These are phyloP conservation scores for Pogoniulus pusillus DNA, from an alignment of 2,797 vertebrate genomes.

Conservation along the genomic window DNA sequence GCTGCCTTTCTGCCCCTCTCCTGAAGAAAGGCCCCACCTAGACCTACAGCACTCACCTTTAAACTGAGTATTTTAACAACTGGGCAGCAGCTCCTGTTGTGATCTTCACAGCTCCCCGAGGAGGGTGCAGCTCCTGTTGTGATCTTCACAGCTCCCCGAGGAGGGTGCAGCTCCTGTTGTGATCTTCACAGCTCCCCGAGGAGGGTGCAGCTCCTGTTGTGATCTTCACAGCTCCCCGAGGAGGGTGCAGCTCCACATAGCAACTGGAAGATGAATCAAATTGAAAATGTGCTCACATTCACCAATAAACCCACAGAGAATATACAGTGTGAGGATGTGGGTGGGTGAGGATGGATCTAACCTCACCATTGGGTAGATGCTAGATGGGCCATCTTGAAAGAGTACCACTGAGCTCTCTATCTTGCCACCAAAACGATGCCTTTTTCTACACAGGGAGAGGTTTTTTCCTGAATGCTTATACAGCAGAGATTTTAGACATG, in stretches of 20 bases:
- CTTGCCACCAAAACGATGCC: not conserved
- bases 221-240: not conserved
- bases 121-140: not conserved
- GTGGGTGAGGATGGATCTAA: not conserved
- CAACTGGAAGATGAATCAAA: not conserved
- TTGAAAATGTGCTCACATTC: not conserved
- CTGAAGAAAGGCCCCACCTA: not conserved
- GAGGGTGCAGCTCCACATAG: not conserved
- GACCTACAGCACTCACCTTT: not conserved
- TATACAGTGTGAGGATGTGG: slow-evolving; percentile 20
- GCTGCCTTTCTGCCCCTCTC: not conserved
- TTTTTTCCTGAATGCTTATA: not conserved
- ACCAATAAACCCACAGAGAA: not conserved
- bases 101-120: not conserved
- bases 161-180: not conserved
- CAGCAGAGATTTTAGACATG: not conserved
- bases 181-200: not conserved
- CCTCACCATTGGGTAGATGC: not conserved
- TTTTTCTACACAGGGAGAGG: not conserved
- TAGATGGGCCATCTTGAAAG: not conserved
- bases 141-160: not conserved
- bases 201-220: not conserved
- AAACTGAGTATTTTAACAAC: not conserved
- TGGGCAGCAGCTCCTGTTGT: not conserved
- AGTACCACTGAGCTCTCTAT: not conserved